Conservation (phyloP, 92 coral and sea anemone species). For the Epizoanthus scotinus region DNA sequence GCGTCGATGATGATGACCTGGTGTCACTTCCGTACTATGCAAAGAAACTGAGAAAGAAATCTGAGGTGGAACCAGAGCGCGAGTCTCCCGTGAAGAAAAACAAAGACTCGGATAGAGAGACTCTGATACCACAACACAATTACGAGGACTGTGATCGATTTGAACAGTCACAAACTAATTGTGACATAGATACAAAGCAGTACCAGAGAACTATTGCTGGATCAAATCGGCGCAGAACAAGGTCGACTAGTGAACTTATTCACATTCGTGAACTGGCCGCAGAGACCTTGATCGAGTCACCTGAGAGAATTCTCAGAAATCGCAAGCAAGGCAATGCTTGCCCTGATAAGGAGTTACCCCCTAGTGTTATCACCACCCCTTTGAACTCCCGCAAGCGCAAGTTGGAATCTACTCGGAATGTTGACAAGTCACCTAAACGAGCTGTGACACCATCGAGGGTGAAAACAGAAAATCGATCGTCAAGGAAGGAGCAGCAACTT, state of each 20-base stretch:
- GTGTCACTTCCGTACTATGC: slow-evolving; percentile 32
- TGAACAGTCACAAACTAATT: not conserved
- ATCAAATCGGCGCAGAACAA: slow-evolving; percentile 31
- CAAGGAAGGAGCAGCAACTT: slow-evolving; percentile 4
- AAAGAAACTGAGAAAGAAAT: slow-evolving; percentile 23
- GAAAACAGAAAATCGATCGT: not conserved
- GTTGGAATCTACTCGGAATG: slow-evolving; percentile 1
- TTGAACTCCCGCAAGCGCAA: slow-evolving; percentile 31
- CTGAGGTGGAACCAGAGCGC: not conserved
- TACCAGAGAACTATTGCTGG: slow-evolving; percentile 15
- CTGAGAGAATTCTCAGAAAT: slow-evolving; percentile 36
- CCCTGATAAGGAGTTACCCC: slow-evolving; percentile 6
- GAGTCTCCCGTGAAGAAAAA: not conserved
- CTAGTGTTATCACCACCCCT: not conserved
- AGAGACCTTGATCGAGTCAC: slow-evolving; percentile 16
- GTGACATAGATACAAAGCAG: not conserved
- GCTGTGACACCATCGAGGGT: slow-evolving; percentile 3
- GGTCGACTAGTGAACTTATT: slow-evolving; percentile 27
- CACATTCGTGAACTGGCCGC: not conserved
- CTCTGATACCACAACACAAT: not conserved
- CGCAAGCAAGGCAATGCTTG: slow-evolving; percentile 8
- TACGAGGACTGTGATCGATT: not conserved
- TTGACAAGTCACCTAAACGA: slow-evolving; percentile 2
- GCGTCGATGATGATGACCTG: slow-evolving; percentile 2
- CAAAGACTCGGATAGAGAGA: not conserved